A percentile compares a stretch with the other conserved stretches of the same genome.
These are phyloP conservation scores for Zhengitettix transpicula DNA, from an alignment of 2,888 invertebrate genomes.

Conservation along the genomic window DNA sequence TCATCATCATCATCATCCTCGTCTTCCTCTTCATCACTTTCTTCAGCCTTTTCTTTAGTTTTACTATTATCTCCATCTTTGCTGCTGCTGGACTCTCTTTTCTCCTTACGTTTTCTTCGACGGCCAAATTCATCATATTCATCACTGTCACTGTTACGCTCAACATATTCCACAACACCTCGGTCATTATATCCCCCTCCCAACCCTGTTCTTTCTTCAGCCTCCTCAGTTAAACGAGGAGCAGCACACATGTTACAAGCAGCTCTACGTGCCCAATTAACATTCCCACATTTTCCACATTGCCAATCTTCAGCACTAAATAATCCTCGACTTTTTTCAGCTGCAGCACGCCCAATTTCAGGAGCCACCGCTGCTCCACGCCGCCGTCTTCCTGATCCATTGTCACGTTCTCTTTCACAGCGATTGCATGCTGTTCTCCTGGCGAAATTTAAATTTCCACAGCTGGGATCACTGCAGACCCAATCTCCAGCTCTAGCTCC, in stretches of 20 bases:
- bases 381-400: not conserved
- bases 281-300: conserved; percentile 99
- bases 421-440: conserved; percentile 79
- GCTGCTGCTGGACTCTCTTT: conserved; percentile 22
- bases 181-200: conserved; percentile 92
- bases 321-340: conserved; percentile 93
- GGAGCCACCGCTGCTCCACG: conserved; percentile 52
- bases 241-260: conserved; percentile 98
- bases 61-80: conserved; percentile 14
- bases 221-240: conserved; percentile 82
- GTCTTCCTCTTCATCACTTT: conserved; percentile 37
- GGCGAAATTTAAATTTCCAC: conserved; percentile 91
- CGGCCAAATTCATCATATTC: conserved; percentile 79
- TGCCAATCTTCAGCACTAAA: conserved; percentile 99
- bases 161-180: conserved; percentile 88
- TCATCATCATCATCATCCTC: conserved; percentile 17
- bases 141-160: conserved; percentile 69
- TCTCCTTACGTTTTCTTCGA: conserved; percentile 31
- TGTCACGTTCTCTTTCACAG: conserved; percentile 46
- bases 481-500: conserved; percentile 37
- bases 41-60: conserved; percentile 29
- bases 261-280: conserved; percentile 92
- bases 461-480: conserved; percentile 49
- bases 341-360: conserved; percentile 95
- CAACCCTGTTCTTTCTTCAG: conserved; percentile 61